These are phyloP conservation scores for Cairina moschata DNA, from an alignment of 2,113 vertebrate genomes.

Conservation along the genomic window DNA sequence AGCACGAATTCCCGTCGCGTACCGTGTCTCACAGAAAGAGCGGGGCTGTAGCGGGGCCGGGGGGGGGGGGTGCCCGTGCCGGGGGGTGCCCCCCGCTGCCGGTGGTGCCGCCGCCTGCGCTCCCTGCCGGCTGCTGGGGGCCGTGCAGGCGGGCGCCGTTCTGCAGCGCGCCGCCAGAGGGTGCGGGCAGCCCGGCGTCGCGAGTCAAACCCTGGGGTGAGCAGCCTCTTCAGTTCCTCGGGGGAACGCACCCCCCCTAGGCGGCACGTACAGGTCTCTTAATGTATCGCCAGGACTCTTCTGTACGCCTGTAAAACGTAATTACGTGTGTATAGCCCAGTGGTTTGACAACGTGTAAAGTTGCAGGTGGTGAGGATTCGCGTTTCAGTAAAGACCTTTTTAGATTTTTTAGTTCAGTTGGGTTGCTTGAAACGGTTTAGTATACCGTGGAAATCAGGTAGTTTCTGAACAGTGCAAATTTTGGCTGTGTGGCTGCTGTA, in stretches of 20 bases:
- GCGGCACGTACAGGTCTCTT: no score
- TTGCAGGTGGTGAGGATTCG: fast-evolving
- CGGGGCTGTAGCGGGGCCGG: no score
- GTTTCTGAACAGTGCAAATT: not conserved
- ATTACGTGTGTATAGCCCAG: fast-evolving
- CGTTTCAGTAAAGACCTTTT: no score
- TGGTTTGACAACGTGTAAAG: fast-evolving
- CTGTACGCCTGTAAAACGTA: fast-evolving
- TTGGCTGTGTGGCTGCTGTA: not conserved
- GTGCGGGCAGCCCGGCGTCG: not conserved
- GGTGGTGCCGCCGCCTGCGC: no score
- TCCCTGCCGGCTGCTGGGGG: not conserved
- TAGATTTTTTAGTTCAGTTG: not conserved
- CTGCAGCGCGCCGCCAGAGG: slow-evolving; percentile 36
- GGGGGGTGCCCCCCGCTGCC: no score
- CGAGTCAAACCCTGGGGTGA: no score
- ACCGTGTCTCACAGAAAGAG: not conserved
- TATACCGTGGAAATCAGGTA: fast-evolving
- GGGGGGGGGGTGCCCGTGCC: no score
- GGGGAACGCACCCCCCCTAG: fast-evolving
- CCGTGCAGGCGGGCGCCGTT: not conserved
- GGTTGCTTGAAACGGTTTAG: not conserved
- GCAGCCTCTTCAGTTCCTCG: not conserved
- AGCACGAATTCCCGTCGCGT: not conserved
- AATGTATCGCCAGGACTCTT: no score